Conservation (phyloP, 2,113 vertebrate genomes). For the Eurystomus gularis region DNA sequence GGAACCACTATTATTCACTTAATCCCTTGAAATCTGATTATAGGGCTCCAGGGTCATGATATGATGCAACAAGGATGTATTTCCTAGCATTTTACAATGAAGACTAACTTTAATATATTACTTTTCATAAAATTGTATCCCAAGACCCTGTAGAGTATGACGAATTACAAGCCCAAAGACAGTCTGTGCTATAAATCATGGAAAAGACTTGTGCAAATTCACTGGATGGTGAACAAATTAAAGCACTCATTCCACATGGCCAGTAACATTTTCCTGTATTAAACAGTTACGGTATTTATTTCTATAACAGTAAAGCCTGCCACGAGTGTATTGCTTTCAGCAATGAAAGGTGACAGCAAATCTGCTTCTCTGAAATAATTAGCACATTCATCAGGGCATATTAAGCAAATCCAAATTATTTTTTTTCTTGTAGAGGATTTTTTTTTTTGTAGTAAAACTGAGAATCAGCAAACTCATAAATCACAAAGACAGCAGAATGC, state of each 20-base stretch:
- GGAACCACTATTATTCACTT: background rate
- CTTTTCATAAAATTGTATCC: slow-evolving; percentile 10
- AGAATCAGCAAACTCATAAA: slow-evolving; percentile 46
- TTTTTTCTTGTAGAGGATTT: background rate
- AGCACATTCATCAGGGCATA: slow-evolving; percentile 9
- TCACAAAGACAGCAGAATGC: slow-evolving; percentile 39
- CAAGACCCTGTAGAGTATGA: background rate
- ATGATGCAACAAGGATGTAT: background rate
- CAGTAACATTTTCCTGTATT: slow-evolving; percentile 7
- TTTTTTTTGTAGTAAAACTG: background rate
- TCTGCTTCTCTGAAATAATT: slow-evolving; percentile 30
- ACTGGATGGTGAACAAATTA: slow-evolving; percentile 12
- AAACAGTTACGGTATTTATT: background rate
- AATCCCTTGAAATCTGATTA: background rate
- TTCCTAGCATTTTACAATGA: background rate
- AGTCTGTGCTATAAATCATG: slow-evolving; percentile 33
- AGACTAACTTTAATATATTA: background rate
- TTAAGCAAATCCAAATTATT: slow-evolving; percentile 37
- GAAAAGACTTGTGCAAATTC: slow-evolving; percentile 11
- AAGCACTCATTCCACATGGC: background rate
- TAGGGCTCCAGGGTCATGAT: background rate
- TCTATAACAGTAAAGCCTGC: background rate
- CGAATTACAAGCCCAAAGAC: background rate
- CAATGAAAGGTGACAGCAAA: slow-evolving; percentile 11
- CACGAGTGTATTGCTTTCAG: background rate